Evolutionary conservation across 2,888 invertebrate species (phyloP).

Genomic region (Meteorus colon): DNA sequence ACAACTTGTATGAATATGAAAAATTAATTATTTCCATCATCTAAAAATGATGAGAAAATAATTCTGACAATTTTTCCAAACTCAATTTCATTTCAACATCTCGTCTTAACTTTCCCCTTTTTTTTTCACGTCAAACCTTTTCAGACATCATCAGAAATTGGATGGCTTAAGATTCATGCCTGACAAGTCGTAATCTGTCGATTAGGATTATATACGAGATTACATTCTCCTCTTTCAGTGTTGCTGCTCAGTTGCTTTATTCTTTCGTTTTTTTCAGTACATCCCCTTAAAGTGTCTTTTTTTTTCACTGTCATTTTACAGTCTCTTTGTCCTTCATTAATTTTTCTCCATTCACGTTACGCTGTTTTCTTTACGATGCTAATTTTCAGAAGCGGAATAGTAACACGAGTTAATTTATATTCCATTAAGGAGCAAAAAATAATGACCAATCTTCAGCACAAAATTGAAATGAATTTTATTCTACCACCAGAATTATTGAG

Average conservation of each 20-base stretch:
- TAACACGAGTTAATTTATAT: constrained; percentile 18
- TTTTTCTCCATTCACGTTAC: constrained; percentile 11
- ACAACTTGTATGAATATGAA: not conserved
- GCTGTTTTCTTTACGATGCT: not conserved
- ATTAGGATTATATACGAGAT: constrained; percentile 66
- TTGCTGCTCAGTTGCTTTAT: not conserved
- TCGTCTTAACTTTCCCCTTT: constrained; percentile 30
- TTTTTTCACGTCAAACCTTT: constrained; percentile 41
- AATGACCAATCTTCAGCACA: no score
- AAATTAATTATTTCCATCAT: not conserved
- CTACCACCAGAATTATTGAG: no score
- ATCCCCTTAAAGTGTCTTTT: not conserved
- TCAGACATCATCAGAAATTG: constrained; percentile 47
- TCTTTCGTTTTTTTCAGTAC: not conserved
- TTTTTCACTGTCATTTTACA: not conserved
- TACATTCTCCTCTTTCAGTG: constrained; percentile 47
- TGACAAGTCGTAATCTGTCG: constrained; percentile 57
- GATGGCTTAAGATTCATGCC: constrained; percentile 55
- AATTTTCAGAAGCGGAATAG: constrained; percentile 14
- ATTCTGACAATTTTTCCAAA: not conserved
- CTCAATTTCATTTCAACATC: not conserved
- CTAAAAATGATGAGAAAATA: not conserved
- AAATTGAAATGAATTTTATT: no score
- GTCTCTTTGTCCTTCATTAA: constrained; percentile 10
- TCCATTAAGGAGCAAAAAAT: not conserved